These are phyloP conservation scores for Xyrauchen texanus DNA, from an alignment of 2,113 vertebrate genomes.

Conservation along the genomic window DNA sequence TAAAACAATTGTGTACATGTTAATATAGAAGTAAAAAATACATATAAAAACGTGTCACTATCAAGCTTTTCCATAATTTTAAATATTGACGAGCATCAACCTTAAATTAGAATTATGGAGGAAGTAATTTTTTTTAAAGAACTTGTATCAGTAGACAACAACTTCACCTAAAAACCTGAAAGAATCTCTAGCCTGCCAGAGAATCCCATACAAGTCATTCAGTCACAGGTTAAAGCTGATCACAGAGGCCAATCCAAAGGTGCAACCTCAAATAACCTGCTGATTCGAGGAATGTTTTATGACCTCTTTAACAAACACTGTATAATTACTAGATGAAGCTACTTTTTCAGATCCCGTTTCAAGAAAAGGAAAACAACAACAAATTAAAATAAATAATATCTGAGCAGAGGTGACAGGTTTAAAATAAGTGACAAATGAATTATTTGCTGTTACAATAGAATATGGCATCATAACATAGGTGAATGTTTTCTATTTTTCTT, in stretches of 20 bases:
- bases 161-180: constrained; percentile 36
- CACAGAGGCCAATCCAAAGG: not conserved
- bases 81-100: constrained; percentile 65
- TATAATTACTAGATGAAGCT: not conserved
- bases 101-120: constrained; percentile 34
- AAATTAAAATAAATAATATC: not conserved
- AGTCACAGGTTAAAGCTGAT: constrained; percentile 38
- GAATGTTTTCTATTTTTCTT: not conserved
- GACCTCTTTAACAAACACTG: not conserved
- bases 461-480: too few species aligned
- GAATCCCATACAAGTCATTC: constrained; percentile 52
- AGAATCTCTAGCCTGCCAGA: constrained; percentile 76
- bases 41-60: constrained; percentile 57
- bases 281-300: too few species aligned
- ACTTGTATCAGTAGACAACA: constrained; percentile 46
- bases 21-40: constrained; percentile 64
- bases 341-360: not conserved
- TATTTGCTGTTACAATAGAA: too few species aligned
- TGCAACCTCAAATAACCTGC: not conserved
- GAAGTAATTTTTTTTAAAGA: constrained; percentile 1
- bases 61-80: constrained; percentile 63
- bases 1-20: constrained; percentile 65
- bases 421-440: not conserved
- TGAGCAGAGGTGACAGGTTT: not conserved
- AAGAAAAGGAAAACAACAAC: constrained; percentile 2